Evolutionary conservation across 2,113 vertebrate genomes (phyloP), one percentile per base, ranked within the genome.

Genomic region (Corydoras maculifer): DNA sequence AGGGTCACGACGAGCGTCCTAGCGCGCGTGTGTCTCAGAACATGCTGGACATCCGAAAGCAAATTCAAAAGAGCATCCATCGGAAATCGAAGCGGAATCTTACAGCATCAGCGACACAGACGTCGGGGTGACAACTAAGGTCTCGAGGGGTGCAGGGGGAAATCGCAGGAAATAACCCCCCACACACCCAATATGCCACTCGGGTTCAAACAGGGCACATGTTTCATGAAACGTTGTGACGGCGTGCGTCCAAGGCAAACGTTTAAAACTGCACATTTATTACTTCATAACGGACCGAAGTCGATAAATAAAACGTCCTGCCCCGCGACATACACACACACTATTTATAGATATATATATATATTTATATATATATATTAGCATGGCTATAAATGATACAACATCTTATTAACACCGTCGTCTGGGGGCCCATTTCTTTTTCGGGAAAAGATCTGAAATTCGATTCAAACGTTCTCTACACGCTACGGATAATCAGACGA

Each of bases 251-350:
- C 55, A 66, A 73, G 55, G 54, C 55, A 25, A 59, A 73, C 62
- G 31, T 48, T 30, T 43, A 43, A 11, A 18, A 35, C 11, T 13
- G 60, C 63, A 64, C 31, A 64, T 62, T 51, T 32, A 59, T 51
- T 65, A 58, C 55, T 13, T 73, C 70, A 65, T 35, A 12, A 60
- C 70, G 13, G 70, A 73, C 55, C 55, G 12, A 66, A 51, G 53
- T 14, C 25, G 43, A 73, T 35, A 54, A 67, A 73, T 61, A 67
- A 67, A 66, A 65, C 60, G 57, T n/a, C 62, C 70, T 35, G 55
- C 15, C 15, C 15, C 59, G 35, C 9, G 31, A 72, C 55, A 54
- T 58, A 66, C 57, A 35, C 8, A 67, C 58, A 73, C 31, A 54
- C 70, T 9, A 9, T 15, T 64, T 65, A 31, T 31, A 29, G 18